phyloP scores from a whole-genome alignment of 2,888 invertebrate species.

The Ophion ventricosus region DNA sequence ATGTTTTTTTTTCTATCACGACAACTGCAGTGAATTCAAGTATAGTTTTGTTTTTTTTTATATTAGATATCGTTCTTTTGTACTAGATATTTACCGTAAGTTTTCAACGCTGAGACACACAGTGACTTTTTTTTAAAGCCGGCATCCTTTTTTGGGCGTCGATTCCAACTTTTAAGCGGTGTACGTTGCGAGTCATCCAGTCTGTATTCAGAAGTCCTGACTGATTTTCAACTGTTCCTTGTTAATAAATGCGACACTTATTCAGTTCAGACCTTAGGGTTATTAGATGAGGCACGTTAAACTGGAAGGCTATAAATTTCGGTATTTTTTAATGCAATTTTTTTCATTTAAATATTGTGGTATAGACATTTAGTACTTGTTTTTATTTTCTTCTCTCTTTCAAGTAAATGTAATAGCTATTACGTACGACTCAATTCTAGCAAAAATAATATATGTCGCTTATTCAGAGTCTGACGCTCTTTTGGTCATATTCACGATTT shows the following conservation, averaged over 20 bases:
- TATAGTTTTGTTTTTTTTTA: constrained; percentile 53
- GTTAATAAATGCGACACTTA: background rate
- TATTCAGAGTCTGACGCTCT: constrained; percentile 43
- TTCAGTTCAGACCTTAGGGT: background rate
- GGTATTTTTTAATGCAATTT: background rate
- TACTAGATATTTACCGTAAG: constrained; percentile 71
- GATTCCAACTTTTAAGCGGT: constrained; percentile 32
- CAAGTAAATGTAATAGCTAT: constrained; percentile 54
- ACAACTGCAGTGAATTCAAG: constrained; percentile 31
- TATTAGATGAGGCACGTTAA: background rate
- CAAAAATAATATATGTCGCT: constrained; percentile 55
- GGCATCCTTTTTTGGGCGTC: constrained; percentile 37
- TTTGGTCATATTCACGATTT: constrained; percentile 47
- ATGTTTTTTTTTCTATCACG: constrained; percentile 57
- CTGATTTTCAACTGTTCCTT: background rate
- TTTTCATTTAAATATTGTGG: constrained; percentile 24
- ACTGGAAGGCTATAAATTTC: background rate
- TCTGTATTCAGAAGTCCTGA: background rate
- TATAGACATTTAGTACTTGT: constrained; percentile 39
- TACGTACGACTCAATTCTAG: constrained; percentile 34
- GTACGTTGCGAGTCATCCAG: constrained; percentile 28
- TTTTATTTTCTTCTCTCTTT: constrained; percentile 30
- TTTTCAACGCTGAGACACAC: constrained; percentile 70
- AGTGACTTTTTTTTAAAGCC: constrained; percentile 52
- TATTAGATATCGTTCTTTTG: constrained; percentile 54